phyloP scores from a whole-genome alignment of 1,140 invertebrate genomes.

The Trichonephila clavata region DNA sequence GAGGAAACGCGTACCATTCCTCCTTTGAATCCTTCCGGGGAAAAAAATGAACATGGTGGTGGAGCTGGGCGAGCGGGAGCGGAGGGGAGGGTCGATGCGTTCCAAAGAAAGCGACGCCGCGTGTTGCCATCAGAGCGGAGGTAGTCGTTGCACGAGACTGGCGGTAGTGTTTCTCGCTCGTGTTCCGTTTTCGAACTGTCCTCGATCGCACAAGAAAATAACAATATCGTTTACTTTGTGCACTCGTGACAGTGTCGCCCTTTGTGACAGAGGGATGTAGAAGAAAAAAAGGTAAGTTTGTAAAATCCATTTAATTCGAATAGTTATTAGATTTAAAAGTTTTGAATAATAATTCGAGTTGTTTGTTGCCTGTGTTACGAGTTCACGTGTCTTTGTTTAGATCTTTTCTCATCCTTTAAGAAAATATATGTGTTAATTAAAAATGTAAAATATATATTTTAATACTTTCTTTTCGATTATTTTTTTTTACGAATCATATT shows the following conservation, averaged over 20 bases:
- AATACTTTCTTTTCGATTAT: too few relatives aligned
- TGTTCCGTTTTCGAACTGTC: not conserved
- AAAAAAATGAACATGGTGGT: not conserved
- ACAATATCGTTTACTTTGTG: not conserved
- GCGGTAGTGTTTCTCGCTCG: not conserved
- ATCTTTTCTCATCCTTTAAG: not conserved
- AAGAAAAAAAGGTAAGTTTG: not conserved
- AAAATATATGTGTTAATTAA: too few relatives aligned
- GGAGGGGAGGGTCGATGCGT: not conserved
- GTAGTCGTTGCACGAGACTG: not conserved
- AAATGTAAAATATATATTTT: too few relatives aligned
- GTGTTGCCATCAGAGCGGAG: slow-evolving; percentile 40
- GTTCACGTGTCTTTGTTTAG: slow-evolving; percentile 23
- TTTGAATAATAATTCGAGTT: not conserved
- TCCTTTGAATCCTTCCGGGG: not conserved
- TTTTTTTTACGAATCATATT: too few relatives aligned
- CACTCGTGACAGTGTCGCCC: not conserved
- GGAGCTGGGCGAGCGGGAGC: not conserved
- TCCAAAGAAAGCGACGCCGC: slow-evolving; percentile 47
- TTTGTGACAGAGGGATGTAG: not conserved
- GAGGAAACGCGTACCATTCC: not conserved
- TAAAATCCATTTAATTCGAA: not conserved
- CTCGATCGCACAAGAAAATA: slow-evolving; percentile 1
- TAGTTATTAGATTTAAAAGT: not conserved
- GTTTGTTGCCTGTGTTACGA: not conserved